Evolutionary conservation across 2,797 vertebrate genomes (phyloP), one percentile per base, ranked within the genome.

Genomic region (Bucorvus abyssinicus): DNA sequence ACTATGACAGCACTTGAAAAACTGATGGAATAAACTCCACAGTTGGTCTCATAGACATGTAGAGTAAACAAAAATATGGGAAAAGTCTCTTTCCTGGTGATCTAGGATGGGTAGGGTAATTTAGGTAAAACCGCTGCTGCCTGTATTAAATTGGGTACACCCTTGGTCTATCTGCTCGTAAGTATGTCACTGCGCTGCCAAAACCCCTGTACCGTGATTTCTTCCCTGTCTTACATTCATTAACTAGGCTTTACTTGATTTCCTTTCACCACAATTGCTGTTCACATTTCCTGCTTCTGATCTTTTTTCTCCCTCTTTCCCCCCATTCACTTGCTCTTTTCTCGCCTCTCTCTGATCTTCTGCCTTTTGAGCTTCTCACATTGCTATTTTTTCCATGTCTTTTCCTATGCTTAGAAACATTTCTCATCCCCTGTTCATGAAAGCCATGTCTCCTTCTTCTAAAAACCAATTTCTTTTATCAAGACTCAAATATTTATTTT

Each of bases 211-310:
- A 52, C 23, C 13, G 12, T 55, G 38, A 65, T 44, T 94, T 94
- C 36, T 82, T 87, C 21, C 23, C n/a, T n/a, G 29, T 64, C 69
- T 91, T 86, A 69, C 47, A 71, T 50, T 75, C 50, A 90, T 94
- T 80, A 77, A 1, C 24, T 74, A 82, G 60, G 52, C 60, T 89
- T 82, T 74, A 64, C 23, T 90, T 83, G 70, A 79, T 97, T 90
- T 89, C 38, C 38, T 76, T 87, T 87, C 69, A 67, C 52, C 44
- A 64, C 20, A 94, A 85, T 67, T 94, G 68, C 18, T 92, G 81
- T 89, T 94, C 77, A 57, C 7, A 85, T 84, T 89, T 93, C 45
- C 29, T 93, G 30, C 38, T 93, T 95, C 89, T 94, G 82, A 91
- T 96, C 71, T 85, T 93, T 29, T 5, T 20, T 2, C 0, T 22